A percentile compares a stretch with the other conserved stretches of the same genome.
Conservation (phyloP, 1,140 invertebrate genomes). For the Trypoxylus dichotomus region DNA sequence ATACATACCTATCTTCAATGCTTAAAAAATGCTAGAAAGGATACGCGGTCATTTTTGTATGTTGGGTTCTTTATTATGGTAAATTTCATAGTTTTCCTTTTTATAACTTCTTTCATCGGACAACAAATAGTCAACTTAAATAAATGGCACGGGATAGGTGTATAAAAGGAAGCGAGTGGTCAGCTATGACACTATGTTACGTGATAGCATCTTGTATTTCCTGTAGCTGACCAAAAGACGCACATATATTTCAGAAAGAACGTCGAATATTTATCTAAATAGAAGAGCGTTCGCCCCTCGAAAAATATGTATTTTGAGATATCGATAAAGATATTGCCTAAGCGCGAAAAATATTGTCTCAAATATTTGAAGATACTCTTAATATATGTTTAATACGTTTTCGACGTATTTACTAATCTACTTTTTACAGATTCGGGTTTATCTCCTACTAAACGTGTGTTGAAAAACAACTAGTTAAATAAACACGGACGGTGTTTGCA, state of each 20-base stretch:
- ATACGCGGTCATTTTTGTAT: background rate
- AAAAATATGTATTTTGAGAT: constrained; percentile 45
- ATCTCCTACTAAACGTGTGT: background rate
- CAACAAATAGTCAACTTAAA: constrained; percentile 29
- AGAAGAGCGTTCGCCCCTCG: constrained; percentile 32
- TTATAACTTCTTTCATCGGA: constrained; percentile 25
- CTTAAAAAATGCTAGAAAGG: background rate
- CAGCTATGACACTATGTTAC: constrained; percentile 46
- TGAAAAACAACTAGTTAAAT: background rate
- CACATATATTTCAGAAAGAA: constrained; percentile 41
- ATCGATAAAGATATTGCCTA: constrained; percentile 29
- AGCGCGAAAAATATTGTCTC: constrained; percentile 19
- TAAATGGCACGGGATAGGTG: constrained; percentile 19
- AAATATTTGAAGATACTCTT: constrained; percentile 2
- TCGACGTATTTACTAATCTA: background rate
- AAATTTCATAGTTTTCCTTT: constrained; percentile 26
- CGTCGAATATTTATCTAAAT: constrained; percentile 47
- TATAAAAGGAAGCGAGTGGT: constrained; percentile 44
- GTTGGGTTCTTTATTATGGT: background rate
- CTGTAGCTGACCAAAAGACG: constrained; percentile 46
- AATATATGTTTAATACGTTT: constrained; percentile 1
- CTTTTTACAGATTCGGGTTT: background rate
- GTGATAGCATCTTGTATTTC: constrained; percentile 50
- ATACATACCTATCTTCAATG: background rate
- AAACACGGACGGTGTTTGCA: background rate